Evolutionary conservation across 2,888 invertebrate species (phyloP).

Genomic region (Plebejus anna): DNA sequence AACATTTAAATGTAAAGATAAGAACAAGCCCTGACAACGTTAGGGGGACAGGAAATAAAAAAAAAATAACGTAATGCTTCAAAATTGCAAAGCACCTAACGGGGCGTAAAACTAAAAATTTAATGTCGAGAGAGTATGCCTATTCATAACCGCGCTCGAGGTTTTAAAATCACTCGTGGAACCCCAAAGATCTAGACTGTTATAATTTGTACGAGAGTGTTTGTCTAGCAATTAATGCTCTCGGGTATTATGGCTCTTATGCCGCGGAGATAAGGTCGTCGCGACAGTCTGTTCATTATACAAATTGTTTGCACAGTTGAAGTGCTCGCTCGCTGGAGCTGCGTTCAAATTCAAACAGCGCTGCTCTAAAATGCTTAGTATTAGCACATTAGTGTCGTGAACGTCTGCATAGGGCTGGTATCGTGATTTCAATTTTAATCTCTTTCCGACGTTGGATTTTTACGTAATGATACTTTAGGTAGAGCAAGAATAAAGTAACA

Average conservation of each 20-base stretch:
- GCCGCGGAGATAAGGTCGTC: background rate
- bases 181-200: constrained; percentile 24
- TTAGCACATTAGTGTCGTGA: constrained; percentile 19
- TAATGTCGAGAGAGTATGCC: background rate
- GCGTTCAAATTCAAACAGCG: constrained; percentile 39
- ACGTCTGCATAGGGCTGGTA: constrained; percentile 19
- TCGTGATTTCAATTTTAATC: constrained; percentile 18
- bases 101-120: background rate
- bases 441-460: background rate
- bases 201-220: constrained; percentile 27
- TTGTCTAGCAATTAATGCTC: constrained; percentile 24
- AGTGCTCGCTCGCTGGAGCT: constrained; percentile 31
- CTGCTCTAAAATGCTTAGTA: constrained; percentile 31
- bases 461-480: background rate
- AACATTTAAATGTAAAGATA: too few relatives aligned
- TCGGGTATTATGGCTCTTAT: constrained; percentile 26
- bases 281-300: constrained; percentile 29
- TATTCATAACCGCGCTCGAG: background rate
- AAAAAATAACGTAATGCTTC: too few relatives aligned
- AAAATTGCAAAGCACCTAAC: background rate
- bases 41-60: too few relatives aligned
- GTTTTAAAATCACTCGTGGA: constrained; percentile 16
- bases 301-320: constrained; percentile 40
- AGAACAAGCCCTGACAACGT: too few relatives aligned
- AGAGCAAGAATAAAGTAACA: background rate